These are phyloP conservation scores for Phoxinus dragarum DNA, from an alignment of 2,797 vertebrate species.

Conservation along the genomic window DNA sequence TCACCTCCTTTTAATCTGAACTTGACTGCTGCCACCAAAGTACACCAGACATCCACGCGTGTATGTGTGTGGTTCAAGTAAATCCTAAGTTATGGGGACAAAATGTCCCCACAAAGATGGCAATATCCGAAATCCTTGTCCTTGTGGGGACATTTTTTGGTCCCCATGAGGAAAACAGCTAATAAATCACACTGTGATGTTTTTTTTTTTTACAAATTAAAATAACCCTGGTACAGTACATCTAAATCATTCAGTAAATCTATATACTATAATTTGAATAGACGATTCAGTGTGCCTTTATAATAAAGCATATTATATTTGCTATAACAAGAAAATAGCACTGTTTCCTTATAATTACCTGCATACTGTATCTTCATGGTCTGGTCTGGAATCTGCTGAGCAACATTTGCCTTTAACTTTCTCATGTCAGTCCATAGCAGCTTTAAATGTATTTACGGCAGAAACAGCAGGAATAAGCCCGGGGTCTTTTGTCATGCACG, in stretches of 20 bases:
- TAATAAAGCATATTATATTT: background rate
- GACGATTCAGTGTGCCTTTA: background rate
- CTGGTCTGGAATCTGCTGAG: slow-evolving; percentile 28
- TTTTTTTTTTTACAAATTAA: no score
- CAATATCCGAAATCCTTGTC: background rate
- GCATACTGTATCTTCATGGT: background rate
- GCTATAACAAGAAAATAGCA: background rate
- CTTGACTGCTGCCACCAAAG: slow-evolving; percentile 25
- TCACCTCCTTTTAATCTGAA: slow-evolving; percentile 42
- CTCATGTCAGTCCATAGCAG: slow-evolving; percentile 51
- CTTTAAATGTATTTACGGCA: slow-evolving; percentile 54
- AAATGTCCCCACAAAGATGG: background rate
- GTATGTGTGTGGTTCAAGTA: background rate
- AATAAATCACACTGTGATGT: background rate
- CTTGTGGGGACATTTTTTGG: background rate
- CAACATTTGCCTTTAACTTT: slow-evolving; percentile 50
- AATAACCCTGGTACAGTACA: background rate
- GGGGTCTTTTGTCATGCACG: slow-evolving; percentile 55
- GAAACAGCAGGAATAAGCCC: slow-evolving; percentile 55
- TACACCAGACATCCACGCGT: slow-evolving; percentile 5
- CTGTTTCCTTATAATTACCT: background rate
- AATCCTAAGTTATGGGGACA: background rate
- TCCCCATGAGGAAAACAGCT: background rate
- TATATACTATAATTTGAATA: background rate
- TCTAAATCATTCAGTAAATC: no score